Percentiles rank a stretch among this genome's conserved stretches.
Conservation (phyloP, 2,113 vertebrate species). For the Pseudorhombus dupliciocellatus region DNA sequence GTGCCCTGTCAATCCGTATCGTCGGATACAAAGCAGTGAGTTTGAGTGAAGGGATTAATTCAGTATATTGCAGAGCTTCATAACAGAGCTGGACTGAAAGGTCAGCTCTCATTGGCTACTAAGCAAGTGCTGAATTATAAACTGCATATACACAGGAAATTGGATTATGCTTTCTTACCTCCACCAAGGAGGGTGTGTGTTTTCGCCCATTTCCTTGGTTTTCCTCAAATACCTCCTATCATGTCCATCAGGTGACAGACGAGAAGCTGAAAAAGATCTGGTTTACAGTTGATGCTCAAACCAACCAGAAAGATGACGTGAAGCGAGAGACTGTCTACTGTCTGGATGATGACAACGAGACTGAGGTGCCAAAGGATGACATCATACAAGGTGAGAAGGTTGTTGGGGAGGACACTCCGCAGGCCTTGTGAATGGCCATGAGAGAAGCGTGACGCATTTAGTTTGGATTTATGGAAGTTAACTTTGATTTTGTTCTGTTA, state of each 20-base stretch:
- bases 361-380: slow-evolving; percentile 90
- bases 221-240: not conserved
- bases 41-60: slow-evolving; percentile 30
- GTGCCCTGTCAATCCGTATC: slow-evolving; percentile 88
- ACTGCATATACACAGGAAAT: not conserved
- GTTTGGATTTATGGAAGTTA: too few relatives aligned
- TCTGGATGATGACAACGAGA: slow-evolving; percentile 94
- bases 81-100: not conserved
- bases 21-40: slow-evolving; percentile 94
- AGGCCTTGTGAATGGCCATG: too few relatives aligned
- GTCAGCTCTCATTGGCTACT: not conserved
- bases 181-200: too few relatives aligned
- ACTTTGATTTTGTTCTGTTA: too few relatives aligned
- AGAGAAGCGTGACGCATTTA: too few relatives aligned
- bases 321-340: slow-evolving; percentile 91
- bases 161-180: not conserved
- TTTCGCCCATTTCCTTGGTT: not conserved
- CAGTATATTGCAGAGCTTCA: not conserved
- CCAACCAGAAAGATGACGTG: slow-evolving; percentile 85
- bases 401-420: too few relatives aligned
- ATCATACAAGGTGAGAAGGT: slow-evolving; percentile 89
- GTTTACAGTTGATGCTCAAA: slow-evolving; percentile 89
- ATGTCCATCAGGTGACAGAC: slow-evolving; percentile 83
- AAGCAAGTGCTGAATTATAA: not conserved
- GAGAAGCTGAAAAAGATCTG: slow-evolving; percentile 89